These are phyloP conservation scores for Phycodurus eques DNA, from an alignment of 2,113 vertebrate species.

Conservation along the genomic window DNA sequence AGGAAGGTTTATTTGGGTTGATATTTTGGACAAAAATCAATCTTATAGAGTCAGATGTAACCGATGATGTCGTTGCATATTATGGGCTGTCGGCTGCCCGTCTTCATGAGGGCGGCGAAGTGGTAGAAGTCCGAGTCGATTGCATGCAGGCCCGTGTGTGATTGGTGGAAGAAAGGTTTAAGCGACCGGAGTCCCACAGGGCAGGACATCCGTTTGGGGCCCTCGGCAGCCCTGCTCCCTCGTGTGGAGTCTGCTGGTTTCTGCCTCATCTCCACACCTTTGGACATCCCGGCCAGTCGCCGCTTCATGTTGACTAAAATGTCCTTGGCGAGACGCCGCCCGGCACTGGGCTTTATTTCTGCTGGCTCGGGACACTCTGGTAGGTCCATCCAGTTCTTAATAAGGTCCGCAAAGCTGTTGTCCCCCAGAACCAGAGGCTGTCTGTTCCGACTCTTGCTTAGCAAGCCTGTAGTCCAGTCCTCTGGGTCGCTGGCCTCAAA, in stretches of 20 bases:
- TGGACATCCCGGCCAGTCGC: slow-evolving; percentile 81
- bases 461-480: slow-evolving; percentile 89
- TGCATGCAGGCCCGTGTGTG: slow-evolving; percentile 83
- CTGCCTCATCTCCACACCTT: slow-evolving; percentile 62
- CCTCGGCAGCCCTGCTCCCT: slow-evolving; percentile 55
- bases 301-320: slow-evolving; percentile 88
- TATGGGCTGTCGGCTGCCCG: slow-evolving; percentile 93
- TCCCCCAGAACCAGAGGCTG: slow-evolving; percentile 93
- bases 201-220: slow-evolving; percentile 85
- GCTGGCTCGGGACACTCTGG: slow-evolving; percentile 81
- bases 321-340: slow-evolving; percentile 83
- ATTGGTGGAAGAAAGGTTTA: slow-evolving; percentile 86
- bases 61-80: slow-evolving; percentile 92
- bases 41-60: slow-evolving; percentile 76
- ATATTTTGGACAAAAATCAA: neutral
- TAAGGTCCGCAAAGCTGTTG: slow-evolving; percentile 96
- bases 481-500: slow-evolving; percentile 77
- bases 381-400: slow-evolving; percentile 98
- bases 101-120: slow-evolving; percentile 89
- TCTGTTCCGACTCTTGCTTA: slow-evolving; percentile 89
- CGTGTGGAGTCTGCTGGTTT: slow-evolving; percentile 35
- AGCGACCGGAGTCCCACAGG: slow-evolving; percentile 79
- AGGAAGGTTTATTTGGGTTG: neutral
- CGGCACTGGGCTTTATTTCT: slow-evolving; percentile 55
- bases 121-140: slow-evolving; percentile 81